These are phyloP conservation scores for Scolopax bukidnonensis DNA, from an alignment of 2,797 vertebrate genomes.

Conservation along the genomic window DNA sequence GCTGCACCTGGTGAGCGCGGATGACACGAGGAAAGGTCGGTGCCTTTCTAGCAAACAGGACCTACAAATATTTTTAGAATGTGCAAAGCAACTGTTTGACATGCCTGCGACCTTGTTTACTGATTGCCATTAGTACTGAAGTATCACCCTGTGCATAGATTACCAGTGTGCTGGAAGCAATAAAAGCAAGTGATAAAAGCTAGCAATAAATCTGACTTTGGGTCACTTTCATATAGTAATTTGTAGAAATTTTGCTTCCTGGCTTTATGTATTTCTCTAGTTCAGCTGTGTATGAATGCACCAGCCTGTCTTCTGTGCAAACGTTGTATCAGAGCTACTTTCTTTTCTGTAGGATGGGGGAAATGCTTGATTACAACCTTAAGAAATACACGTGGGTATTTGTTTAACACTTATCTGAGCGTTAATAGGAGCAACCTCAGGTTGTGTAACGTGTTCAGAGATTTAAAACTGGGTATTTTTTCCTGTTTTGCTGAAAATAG, in stretches of 20 bases:
- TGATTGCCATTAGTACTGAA: slow-evolving; percentile 14
- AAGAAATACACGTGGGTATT: background rate
- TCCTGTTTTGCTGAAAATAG: background rate
- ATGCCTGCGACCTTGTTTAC: background rate
- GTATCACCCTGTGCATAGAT: background rate
- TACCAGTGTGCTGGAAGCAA: slow-evolving; percentile 19
- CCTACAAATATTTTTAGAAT: background rate
- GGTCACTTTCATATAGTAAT: slow-evolving; percentile 28
- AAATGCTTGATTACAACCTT: background rate
- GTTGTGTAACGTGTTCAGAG: background rate
- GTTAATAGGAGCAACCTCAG: background rate
- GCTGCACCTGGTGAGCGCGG: fast-evolving
- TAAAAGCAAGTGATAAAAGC: background rate
- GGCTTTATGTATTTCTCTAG: background rate
- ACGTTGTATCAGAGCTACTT: background rate
- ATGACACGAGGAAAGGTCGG: background rate
- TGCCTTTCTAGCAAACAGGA: background rate
- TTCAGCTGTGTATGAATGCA: background rate
- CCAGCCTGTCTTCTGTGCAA: background rate
- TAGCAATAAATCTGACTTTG: background rate
- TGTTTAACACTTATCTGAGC: background rate
- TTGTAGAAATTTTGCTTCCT: background rate
- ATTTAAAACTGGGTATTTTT: background rate
- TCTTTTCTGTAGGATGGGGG: background rate
- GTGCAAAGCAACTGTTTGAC: background rate